Base-by-base conservation (phyloP, 2,888 invertebrate species). In the Caenorhabditis japonica region DNA sequence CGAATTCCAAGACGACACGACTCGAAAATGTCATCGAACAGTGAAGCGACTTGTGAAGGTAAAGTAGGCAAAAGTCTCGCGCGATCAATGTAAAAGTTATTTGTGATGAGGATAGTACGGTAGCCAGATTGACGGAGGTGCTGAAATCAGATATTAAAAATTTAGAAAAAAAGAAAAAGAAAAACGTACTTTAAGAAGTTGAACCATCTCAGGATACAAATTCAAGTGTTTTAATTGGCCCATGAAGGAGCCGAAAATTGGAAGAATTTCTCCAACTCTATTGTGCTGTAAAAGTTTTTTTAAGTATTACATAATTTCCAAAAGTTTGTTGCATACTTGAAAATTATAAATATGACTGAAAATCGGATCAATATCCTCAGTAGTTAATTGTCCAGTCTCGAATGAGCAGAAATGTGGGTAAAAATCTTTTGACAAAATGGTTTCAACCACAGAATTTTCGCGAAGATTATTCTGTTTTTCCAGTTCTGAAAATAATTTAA, bases 21-120 rank as follows among this genome's bases (percentile, higher is more conserved):
- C 68, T 89, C 89, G 3, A 89, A 83, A 30, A 89, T 81, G 84
- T 68, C 73, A 46, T 85, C 85, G 51, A 85, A 83, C 12, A 81
- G 66, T 17, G 19, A 25, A 1, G 17, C 30, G 27, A 75, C 23
- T 34, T 58, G 41, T 21, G 51, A 30, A 8, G 81, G 79, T 17
- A 82, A 52, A 0, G 85, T 84, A 0, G 77, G 79, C 21, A 61
- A 8, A 8, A 58, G 69, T 27, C 70, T 77, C 13, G 89, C 80
- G 13, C 83, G 75, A 64, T 87, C 86, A 7, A 68, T 30, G 43
- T 52, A 85, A 44, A 77, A 89, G 84, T 90, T 90, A 81, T 90
- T 90, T 17, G 90, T 89, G 10, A 90, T 86, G 5, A 90, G 81
- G 4, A 88, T 89, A 1, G 88, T 88, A 74, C 88, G 88, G 53